phyloP scores from a whole-genome alignment of 1,140 invertebrate genomes.

The Oppia nitens region DNA sequence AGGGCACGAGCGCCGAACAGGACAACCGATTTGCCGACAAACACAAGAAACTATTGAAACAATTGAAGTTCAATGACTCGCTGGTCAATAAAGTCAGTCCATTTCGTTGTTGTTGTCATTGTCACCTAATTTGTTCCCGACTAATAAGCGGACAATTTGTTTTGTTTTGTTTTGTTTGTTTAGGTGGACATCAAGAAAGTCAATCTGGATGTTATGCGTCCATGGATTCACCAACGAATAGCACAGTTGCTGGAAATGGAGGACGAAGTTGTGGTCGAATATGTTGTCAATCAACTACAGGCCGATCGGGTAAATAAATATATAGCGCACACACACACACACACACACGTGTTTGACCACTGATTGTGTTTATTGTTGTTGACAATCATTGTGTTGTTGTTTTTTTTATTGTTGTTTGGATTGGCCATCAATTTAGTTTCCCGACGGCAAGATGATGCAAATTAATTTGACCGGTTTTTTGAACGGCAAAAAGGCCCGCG shows the following conservation, averaged over 20 bases:
- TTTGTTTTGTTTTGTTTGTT: constrained; percentile 22
- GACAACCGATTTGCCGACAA: constrained; percentile 98
- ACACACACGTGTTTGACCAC: not conserved
- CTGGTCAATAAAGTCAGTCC: constrained; percentile 51
- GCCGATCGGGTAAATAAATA: constrained; percentile 63
- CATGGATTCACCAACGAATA: constrained; percentile 94
- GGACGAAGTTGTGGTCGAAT: constrained; percentile 95
- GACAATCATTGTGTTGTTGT: not conserved
- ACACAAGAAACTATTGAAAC: constrained; percentile 95
- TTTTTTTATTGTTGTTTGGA: too few species aligned
- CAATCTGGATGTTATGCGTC: constrained; percentile 91
- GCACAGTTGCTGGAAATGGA: constrained; percentile 78
- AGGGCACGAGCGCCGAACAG: constrained; percentile 96
- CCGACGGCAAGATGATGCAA: constrained; percentile 97
- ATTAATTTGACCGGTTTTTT: constrained; percentile 98
- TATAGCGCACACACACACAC: too few species aligned
- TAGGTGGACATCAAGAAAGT: constrained; percentile 97
- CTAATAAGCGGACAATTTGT: not conserved
- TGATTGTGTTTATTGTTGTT: not conserved
- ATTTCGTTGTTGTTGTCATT: not conserved
- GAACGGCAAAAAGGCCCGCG: constrained; percentile 89
- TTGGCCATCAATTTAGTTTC: too few species aligned
- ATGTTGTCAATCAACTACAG: constrained; percentile 96
- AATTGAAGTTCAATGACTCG: constrained; percentile 92
- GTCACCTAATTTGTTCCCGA: not conserved